Conservation (phyloP, 2,797 vertebrate genomes). For the Lepilemur ruficaudatus region DNA sequence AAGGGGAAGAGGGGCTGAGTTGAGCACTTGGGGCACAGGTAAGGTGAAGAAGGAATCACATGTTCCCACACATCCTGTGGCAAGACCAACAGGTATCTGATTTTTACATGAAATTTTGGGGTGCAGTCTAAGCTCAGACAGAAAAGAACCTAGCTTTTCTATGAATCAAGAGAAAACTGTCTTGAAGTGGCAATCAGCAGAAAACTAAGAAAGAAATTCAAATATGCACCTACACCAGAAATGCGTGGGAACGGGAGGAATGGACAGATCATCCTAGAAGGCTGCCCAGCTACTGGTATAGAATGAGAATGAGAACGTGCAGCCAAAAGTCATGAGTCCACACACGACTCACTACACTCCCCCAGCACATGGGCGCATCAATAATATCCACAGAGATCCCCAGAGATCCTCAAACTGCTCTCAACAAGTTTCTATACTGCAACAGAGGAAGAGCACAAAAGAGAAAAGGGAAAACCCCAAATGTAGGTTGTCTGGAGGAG, state of each 20-base stretch:
- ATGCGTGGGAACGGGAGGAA: not conserved
- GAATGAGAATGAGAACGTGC: not conserved
- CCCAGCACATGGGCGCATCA: not conserved
- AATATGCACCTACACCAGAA: not conserved
- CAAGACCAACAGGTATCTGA: not conserved
- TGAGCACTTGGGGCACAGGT: not conserved
- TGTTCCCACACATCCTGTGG: not conserved
- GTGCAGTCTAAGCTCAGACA: not conserved
- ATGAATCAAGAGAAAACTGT: conserved; percentile 6
- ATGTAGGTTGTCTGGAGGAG: not conserved
- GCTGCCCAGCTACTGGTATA: not conserved
- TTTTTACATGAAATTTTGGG: not conserved
- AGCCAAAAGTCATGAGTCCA: not conserved
- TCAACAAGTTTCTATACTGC: not conserved
- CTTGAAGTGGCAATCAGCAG: not conserved
- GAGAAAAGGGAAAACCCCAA: not conserved
- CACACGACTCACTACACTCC: not conserved
- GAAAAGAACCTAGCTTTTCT: not conserved
- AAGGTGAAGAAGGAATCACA: not conserved
- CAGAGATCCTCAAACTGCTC: not conserved
- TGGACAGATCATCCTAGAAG: not conserved
- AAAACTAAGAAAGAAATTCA: not conserved
- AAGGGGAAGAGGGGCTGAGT: not conserved
- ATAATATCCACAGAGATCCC: not conserved
- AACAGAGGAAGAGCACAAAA: not conserved